Percentiles rank a stretch among this genome's conserved stretches.
Conservation (phyloP, 2,797 vertebrate species). For the Holocentrus rufus region DNA sequence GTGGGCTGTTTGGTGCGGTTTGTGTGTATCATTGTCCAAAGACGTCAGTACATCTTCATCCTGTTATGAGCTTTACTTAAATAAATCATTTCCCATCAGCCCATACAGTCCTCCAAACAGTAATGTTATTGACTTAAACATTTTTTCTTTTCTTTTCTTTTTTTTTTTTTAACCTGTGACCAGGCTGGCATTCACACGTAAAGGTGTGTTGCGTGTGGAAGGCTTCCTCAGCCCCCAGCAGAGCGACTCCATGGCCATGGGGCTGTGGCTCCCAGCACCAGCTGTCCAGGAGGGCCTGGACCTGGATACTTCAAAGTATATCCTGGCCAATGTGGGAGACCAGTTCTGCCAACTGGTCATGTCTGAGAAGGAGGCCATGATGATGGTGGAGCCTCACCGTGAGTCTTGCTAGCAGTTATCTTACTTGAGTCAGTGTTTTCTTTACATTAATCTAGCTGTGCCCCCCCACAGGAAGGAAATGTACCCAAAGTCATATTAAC, state of each 20-base stretch:
- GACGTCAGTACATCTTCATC: no score
- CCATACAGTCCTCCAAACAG: background rate
- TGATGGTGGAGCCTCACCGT: slow-evolving; percentile 99
- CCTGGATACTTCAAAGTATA: slow-evolving; percentile 98
- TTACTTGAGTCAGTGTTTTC: background rate
- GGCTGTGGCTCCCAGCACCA: slow-evolving; percentile 94
- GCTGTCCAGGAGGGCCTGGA: slow-evolving; percentile 92
- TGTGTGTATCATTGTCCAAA: no score
- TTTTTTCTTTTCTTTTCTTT: background rate
- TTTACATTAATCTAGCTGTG: background rate
- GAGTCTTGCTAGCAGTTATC: slow-evolving; percentile 71
- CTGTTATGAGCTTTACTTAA: no score
- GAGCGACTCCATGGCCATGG: slow-evolving; percentile 97
- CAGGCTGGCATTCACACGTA: slow-evolving; percentile 97
- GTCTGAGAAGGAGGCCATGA: slow-evolving; percentile 99
- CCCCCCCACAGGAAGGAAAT: background rate
- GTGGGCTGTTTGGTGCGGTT: no score
- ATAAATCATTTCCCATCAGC: no score
- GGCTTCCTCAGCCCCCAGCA: slow-evolving; percentile 98
- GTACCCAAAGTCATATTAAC: background rate
- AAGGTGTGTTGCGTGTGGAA: slow-evolving; percentile 95
- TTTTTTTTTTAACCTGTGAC: background rate
- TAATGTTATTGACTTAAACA: background rate
- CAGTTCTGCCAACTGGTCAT: slow-evolving; percentile 99
- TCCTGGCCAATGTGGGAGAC: slow-evolving; percentile 98